Evolutionary conservation across 2,113 vertebrate species (phyloP), one percentile per base, ranked within the genome.

Genomic region (Coryphaenoides rupestris): DNA sequence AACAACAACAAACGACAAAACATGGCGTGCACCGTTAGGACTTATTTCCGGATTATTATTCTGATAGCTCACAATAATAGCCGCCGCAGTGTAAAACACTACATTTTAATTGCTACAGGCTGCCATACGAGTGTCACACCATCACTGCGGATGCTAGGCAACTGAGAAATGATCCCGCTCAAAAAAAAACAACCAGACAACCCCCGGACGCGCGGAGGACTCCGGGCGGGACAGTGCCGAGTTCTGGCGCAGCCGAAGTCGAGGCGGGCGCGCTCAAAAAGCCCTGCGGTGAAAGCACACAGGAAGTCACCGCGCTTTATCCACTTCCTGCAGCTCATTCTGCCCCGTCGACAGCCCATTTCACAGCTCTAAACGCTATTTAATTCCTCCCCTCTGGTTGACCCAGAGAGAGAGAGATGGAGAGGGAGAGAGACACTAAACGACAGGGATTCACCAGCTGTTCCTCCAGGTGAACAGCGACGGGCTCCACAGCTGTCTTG

Each of bases 301-400:
- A 74, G 4, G 59, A 70, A 72, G 65, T 50, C 67, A 75, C 68
- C 70, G 60, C 60, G 56, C 55, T 13, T 14, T n/a, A 75, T 70
- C 24, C 56, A 74, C 70, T 40, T 40, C 33, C 46, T 15, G 67
- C 56, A 21, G 64, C 74, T 71, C 65, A 15, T 14, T 12, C 76
- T 67, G 62, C 28, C 49, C n/a, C 1, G 13, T 66, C 69, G 62
- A 69, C 60, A 28, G 63, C 63, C 69, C 21, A 65, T 73, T 75
- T 73, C n/a, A 78, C 77, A 76, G 52, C 74, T 62, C 69, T 78
- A 76, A 79, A 83, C 1, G 73, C 72, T 63, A 65, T 80, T 68
- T 75, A 68, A 78, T 74, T 72, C n/a, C 73, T 79, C 69, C 80
- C 62, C 72, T 76, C 67, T 62, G 53, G 24, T 72, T 46, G 58